Base-by-base conservation (phyloP, 2,797 vertebrate species). In the Linurgus olivaceus region DNA sequence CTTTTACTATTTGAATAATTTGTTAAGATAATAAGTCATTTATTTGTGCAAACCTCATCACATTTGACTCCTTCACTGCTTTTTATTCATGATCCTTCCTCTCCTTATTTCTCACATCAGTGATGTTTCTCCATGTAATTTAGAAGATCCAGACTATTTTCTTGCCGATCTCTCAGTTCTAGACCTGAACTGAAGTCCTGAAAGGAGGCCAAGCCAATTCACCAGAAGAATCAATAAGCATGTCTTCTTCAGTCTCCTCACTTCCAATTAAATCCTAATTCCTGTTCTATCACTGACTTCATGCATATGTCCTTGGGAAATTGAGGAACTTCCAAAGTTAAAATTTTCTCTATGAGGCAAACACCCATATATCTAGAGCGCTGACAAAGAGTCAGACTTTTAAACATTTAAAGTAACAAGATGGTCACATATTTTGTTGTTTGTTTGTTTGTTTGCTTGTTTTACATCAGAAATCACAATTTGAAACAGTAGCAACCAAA, bases 341-440 rank as follows among this genome's bases (percentile, higher is more conserved):
- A 7, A 16, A 3, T 67, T 74, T 62, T 37, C 11, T 58, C 10
- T 33, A 6, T 25, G 10, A 70, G 7, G 10, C 26, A 82, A 68
- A 63, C 5, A 11, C 2, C 2, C 63, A 9, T 7, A 21, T 17
- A 29, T 25, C 7, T 24, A 54, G 9, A 75, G 1, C 7, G 7
- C 9, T 28, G 25, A 17, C 10, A 40, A 48, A n/a, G n/a, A 47
- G 10, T 28, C 11, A 78, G 42, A 54, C n/a, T 68, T 35, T 58
- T 45, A 90, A 90, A 42, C 11, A 29, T 28, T 44, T 63, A 6
- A 88, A 81, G 11, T 28, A 38, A n/a, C 7, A 75, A 38, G 5
- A 48, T 20, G 3, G 44, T 68, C 37, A n/a, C 14, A 50, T 8
- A 54, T 4, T 26, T 62, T 55, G 21, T 24, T n/a, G n/a, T n/a